A percentile compares a stretch with the other conserved stretches of the same genome.
Evolutionary conservation across 2,888 invertebrate genomes (phyloP).

Genomic region (Malthinus seriepunctatus): DNA sequence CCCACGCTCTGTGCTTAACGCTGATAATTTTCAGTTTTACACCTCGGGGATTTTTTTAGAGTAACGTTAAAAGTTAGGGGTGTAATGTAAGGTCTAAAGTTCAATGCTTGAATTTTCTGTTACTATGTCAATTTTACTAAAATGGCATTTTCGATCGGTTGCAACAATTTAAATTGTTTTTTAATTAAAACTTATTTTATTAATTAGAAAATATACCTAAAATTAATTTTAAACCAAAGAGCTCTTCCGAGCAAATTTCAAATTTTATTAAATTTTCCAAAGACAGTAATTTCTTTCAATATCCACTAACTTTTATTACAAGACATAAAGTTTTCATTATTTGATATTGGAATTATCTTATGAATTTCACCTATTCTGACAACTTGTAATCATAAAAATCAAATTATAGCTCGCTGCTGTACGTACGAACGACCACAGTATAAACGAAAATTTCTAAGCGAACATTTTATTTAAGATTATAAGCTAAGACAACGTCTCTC

Average conservation of each 20-base stretch:
- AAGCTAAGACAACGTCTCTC: slow-evolving; percentile 2
- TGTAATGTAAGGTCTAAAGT: too few relatives aligned
- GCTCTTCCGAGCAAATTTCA: background rate
- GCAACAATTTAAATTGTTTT: background rate
- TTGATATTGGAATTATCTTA: slow-evolving; percentile 5
- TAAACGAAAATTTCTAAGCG: background rate
- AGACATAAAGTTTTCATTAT: slow-evolving; percentile 2
- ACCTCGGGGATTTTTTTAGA: too few relatives aligned
- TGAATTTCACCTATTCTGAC: background rate
- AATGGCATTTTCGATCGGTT: too few relatives aligned
- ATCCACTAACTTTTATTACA: background rate
- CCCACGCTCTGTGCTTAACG: too few relatives aligned
- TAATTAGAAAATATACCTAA: background rate
- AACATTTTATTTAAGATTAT: slow-evolving; percentile 3
- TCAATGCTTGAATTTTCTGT: too few relatives aligned
- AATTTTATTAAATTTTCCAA: background rate
- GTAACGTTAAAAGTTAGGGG: too few relatives aligned
- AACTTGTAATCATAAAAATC: slow-evolving; percentile 4
- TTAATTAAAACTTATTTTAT: background rate
- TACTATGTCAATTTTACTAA: too few relatives aligned
- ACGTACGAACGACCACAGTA: slow-evolving; percentile 1
- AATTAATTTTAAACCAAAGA: background rate
- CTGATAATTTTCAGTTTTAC: too few relatives aligned
- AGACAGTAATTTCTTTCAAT: background rate
- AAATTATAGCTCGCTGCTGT: slow-evolving; percentile 1